Evolutionary conservation across 2,888 invertebrate species (phyloP), one percentile per base, ranked within the genome.

Genomic region (Cosmia pyralina): DNA sequence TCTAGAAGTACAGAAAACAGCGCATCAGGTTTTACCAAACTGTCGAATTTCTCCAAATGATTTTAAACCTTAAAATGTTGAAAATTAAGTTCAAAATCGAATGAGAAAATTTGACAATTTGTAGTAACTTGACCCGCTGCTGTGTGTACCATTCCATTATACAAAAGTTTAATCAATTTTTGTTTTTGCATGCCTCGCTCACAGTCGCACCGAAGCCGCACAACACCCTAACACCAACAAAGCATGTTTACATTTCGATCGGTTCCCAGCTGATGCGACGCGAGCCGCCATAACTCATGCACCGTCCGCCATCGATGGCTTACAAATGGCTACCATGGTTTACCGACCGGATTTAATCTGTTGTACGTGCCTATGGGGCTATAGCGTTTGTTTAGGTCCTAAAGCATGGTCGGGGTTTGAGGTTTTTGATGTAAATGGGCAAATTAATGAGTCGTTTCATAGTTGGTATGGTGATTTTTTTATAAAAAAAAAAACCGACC

Each of bases 261-360:
- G 60, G 58, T 65, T 69, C 69, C 76, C 88, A 87, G 85, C 81
- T 86, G 87, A 87, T 77, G 73, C 75, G 73, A 72, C 64, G 69
- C 69, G 59, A 74, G 58, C 69, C 81, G 60, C 73, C 75, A 69
- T 85, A 75, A 79, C 72, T 80, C 82, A 79, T 48, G 77, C 69
- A 34, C 53, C 4, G 67, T 58, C 28, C 62, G 70, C 71, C 70
- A 71, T 81, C 68, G 72, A 81, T 79, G 62, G 77, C 60, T 71
- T 67, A 82, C 85, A 78, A 84, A 75, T 81, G 75, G 78, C 84
- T 69, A 66, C 81, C 69, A 71, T 66, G 62, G 70, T 84, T 81
- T 81, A 81, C 84, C 70, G 62, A 75, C 68, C 66, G 69, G 76
- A 70, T 84, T 84, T 81, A 84, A 81, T 81, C 70, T 81, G 71